These are phyloP conservation scores for Eupelmus urozonus DNA, from an alignment of 2,888 invertebrate genomes.

Conservation along the genomic window DNA sequence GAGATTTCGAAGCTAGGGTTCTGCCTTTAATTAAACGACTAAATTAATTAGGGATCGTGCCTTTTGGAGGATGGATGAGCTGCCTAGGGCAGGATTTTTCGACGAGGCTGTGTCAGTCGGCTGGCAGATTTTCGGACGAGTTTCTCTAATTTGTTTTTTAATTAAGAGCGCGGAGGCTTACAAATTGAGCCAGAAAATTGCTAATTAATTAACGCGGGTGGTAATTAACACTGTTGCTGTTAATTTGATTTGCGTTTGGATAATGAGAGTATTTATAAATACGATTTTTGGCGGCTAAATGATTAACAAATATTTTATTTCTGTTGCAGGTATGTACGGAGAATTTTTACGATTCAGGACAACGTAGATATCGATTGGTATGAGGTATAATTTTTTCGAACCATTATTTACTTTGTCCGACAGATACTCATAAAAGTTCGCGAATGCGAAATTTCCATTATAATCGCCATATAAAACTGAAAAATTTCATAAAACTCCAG, in stretches of 20 bases:
- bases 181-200: neutral
- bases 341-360: no score
- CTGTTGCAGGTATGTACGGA: conserved; percentile 48
- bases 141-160: neutral
- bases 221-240: no score
- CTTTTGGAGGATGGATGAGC: neutral
- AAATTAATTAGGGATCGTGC: conserved; percentile 40
- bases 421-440: neutral
- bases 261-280: neutral
- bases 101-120: neutral
- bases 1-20: neutral
- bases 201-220: neutral
- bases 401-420: neutral
- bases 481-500: no score
- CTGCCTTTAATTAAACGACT: conserved; percentile 48
- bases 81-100: neutral
- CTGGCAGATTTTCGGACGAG: neutral
- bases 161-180: neutral
- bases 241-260: no score
- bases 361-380: neutral
- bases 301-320: conserved; percentile 24
- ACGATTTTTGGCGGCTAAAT: neutral
- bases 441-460: no score
- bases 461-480: no score
- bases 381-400: conserved; percentile 1